Base-by-base conservation (phyloP, 2,888 invertebrate species). In the Drosophila colorata region DNA sequence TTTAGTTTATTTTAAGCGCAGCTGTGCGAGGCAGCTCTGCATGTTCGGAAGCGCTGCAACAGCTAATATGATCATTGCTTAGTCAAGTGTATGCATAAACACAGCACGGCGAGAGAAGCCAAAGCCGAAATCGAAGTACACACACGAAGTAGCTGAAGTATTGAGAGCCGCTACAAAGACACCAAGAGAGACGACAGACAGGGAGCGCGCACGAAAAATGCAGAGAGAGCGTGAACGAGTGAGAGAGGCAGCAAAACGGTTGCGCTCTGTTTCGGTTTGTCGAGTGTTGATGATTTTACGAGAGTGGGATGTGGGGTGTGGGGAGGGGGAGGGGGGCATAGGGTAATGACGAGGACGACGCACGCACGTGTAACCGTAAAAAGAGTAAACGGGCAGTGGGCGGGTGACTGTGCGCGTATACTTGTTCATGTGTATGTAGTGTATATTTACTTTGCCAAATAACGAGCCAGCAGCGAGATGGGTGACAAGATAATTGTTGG, bases 301-400 rank as follows among this genome's bases (percentile, higher is more conserved):
- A 38, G 68, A 49, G 46, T 56, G 25, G 18, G 13, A 18, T 3
- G n/a, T 35, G 7, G 20, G 37, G 3, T 31, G 48, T n/a, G 33
- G 56, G 11, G n/a, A 2, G 31, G 0, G 38, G 8, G 8, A 2
- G 8, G 41, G 52, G 63, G 40, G 28, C 28, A 56, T 46, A 46
- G 58, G 64, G 76, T 64, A 59, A 61, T 72, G 74, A 64, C 73
- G 72, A 79, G 72, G 71, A 70, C 73, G 71, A 61, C 73, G 73
- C 78, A 73, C 86, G 86, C 82, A 82, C 82, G 82, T 82, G 82
- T 82, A 85, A 81, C 79, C 79, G 79, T 87, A 78, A 87, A 82
- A 87, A 84, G 74, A 80, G 81, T 74, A 68, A 69, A 69, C 68
- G 66, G 55, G 52, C 64, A 60, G 60, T 56, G 58, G 72, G 58